Evolutionary conservation across 1,140 invertebrate species (phyloP).

Genomic region (Sarcophaga bullata): DNA sequence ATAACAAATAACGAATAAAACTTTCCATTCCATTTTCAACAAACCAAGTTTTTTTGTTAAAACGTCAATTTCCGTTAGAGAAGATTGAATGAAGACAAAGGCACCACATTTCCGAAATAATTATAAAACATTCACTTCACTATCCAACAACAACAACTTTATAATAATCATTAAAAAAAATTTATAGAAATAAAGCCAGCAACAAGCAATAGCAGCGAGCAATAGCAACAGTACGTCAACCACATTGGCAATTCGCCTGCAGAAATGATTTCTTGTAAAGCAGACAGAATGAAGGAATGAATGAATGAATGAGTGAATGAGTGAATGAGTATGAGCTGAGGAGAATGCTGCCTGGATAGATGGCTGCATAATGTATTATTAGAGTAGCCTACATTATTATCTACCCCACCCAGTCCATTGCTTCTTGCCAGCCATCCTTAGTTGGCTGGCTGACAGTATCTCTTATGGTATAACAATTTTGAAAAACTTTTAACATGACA

Average conservation of each 20-base stretch:
- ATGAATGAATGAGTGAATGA: too few relatives aligned
- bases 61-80: constrained; percentile 4
- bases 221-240: too few relatives aligned
- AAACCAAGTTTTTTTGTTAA: not conserved
- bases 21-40: too few relatives aligned
- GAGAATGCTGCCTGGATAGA: too few relatives aligned
- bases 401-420: too few relatives aligned
- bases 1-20: not conserved
- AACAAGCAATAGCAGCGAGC: too few relatives aligned
- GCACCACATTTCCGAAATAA: not conserved
- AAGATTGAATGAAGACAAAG: not conserved
- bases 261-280: not conserved
- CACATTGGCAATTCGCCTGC: not conserved
- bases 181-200: too few relatives aligned
- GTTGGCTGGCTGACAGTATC: not conserved
- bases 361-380: too few relatives aligned
- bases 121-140: not conserved
- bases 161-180: not conserved
- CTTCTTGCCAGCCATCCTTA: not conserved
- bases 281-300: not conserved
- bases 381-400: too few relatives aligned
- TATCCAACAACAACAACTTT: not conserved
- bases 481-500: not conserved
- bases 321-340: too few relatives aligned
- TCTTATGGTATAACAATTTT: not conserved